Conservation (phyloP, 1,140 invertebrate genomes). For the Drosophila suzukii region DNA sequence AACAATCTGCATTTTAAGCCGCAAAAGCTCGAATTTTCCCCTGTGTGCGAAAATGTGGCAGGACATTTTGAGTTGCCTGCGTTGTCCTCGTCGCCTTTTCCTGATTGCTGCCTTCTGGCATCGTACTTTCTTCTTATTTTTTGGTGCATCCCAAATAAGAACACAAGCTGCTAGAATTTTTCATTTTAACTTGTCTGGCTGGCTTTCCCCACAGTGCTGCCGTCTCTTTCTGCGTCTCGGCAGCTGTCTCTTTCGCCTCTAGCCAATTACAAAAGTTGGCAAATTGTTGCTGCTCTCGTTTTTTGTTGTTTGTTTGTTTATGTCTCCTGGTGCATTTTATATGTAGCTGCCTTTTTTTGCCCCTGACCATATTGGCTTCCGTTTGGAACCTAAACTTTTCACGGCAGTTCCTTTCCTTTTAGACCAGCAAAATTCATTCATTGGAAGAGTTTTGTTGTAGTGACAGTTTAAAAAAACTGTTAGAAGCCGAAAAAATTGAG, state of each 20-base stretch:
- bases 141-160: conserved; percentile 21
- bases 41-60: conserved; percentile 25
- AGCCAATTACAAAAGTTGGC: conserved; percentile 63
- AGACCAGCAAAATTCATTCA: not conserved
- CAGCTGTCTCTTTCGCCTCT: conserved; percentile 3
- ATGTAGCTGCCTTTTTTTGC: conserved; percentile 5
- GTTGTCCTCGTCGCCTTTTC: conserved; percentile 18
- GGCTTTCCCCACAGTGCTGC: not conserved
- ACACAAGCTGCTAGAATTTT: conserved; percentile 48
- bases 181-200: conserved; percentile 37
- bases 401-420: not conserved
- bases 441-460: not conserved
- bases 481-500: not conserved
- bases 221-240: not conserved
- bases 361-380: conserved; percentile 15
- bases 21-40: conserved; percentile 5
- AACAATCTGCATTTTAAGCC: conserved; percentile 55
- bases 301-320: conserved; percentile 52
- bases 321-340: conserved; percentile 37
- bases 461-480: not conserved
- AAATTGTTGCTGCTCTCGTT: conserved; percentile 46
- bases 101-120: conserved; percentile 39
- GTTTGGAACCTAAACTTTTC: conserved; percentile 24
- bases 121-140: conserved; percentile 19
- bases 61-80: conserved; percentile 31